Conservation (phyloP, 2,888 invertebrate species). For the Blera fallax region DNA sequence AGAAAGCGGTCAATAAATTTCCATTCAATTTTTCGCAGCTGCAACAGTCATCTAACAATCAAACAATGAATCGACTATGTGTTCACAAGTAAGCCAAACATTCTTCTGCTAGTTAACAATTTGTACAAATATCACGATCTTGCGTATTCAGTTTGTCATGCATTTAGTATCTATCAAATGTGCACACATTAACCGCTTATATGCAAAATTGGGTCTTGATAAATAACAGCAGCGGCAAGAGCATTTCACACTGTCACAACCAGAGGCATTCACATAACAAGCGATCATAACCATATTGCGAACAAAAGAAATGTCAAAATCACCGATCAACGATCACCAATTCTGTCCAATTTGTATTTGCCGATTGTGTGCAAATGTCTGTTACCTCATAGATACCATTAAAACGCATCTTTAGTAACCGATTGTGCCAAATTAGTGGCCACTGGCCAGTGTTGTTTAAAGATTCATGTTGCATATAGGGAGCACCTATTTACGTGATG, state of each 20-base stretch:
- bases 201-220: constrained; percentile 68
- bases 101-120: constrained; percentile 42
- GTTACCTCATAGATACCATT: constrained; percentile 61
- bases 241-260: constrained; percentile 6
- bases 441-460: constrained; percentile 32
- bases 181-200: constrained; percentile 35
- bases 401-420: constrained; percentile 69
- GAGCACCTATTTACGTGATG: constrained; percentile 72
- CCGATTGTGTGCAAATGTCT: constrained; percentile 43
- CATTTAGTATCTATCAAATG: constrained; percentile 54
- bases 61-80: constrained; percentile 43
- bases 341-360: constrained; percentile 17
- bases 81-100: constrained; percentile 16
- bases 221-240: constrained; percentile 10
- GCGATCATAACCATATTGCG: constrained; percentile 9
- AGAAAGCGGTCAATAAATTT: constrained; percentile 48
- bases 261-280: constrained; percentile 28
- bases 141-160: constrained; percentile 53
- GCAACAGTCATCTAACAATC: constrained; percentile 48
- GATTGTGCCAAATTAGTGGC: constrained; percentile 66
- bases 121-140: constrained; percentile 71
- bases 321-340: constrained; percentile 24
- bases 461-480: constrained; percentile 72
- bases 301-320: constrained; percentile 66
- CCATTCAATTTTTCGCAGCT: constrained; percentile 55